Evolutionary conservation across 2,113 vertebrate species (phyloP).

Genomic region (Heterocephalus glaber): DNA sequence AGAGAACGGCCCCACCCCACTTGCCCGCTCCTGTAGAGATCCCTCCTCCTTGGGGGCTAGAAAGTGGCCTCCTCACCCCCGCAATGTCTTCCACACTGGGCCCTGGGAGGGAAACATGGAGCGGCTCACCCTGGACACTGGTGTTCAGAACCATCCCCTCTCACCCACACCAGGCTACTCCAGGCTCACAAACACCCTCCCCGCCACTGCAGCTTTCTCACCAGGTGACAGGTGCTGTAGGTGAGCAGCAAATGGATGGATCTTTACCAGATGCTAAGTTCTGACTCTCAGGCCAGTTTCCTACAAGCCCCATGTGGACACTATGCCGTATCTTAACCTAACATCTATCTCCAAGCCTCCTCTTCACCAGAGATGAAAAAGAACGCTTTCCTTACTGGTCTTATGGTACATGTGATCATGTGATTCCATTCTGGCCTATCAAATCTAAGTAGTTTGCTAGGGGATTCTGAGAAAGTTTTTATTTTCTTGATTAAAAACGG

Average conservation of each 20-base stretch:
- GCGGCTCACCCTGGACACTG: not conserved
- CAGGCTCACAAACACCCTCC: not conserved
- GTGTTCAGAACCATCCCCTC: not conserved
- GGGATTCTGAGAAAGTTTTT: not conserved
- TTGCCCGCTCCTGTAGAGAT: not conserved
- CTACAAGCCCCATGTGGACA: not conserved
- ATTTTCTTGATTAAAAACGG: slow-evolving; percentile 33
- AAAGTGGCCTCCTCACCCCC: accelerated
- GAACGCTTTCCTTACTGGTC: not conserved
- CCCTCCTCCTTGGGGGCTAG: not conserved
- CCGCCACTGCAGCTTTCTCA: not conserved
- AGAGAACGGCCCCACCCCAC: not conserved
- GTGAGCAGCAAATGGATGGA: not conserved
- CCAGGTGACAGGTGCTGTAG: not conserved
- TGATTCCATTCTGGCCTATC: not conserved
- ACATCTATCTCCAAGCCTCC: not conserved
- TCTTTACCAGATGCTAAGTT: not conserved
- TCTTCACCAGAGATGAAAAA: not conserved
- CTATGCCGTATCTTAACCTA: not conserved
- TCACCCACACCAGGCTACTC: not conserved
- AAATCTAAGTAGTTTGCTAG: not conserved
- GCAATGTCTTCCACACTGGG: not conserved
- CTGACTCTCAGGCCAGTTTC: not conserved
- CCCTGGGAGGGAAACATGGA: not conserved
- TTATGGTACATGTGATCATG: not conserved